phyloP scores from a whole-genome alignment of 2,888 invertebrate genomes.

The Toxonevra muliebris region DNA sequence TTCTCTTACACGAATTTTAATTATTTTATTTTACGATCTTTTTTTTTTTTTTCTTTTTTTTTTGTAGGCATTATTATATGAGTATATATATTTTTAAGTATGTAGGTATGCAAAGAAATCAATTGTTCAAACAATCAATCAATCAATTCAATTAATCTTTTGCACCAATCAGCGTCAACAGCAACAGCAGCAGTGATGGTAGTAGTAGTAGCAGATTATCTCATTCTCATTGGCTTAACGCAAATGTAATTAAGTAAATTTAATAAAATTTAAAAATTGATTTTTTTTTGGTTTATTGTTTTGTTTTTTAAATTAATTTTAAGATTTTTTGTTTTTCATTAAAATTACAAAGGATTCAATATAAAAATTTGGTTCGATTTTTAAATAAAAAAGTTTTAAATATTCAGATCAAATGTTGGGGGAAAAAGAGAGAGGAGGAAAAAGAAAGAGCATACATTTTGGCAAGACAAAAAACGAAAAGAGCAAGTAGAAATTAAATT shows the following conservation, averaged over 20 bases:
- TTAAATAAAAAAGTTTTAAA: too few species aligned
- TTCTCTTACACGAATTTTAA: too few species aligned
- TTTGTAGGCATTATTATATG: background rate
- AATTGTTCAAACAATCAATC: too few species aligned
- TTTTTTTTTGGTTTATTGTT: too few species aligned
- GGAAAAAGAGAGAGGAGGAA: too few species aligned
- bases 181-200: constrained; percentile 61
- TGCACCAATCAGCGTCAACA: constrained; percentile 40
- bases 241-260: constrained; percentile 57
- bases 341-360: constrained; percentile 19
- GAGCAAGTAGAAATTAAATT: constrained; percentile 20
- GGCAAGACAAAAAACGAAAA: constrained; percentile 39
- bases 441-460: too few species aligned
- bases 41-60: constrained; percentile 27
- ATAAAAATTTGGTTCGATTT: too few species aligned
- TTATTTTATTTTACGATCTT: constrained; percentile 6
- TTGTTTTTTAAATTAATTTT: too few species aligned
- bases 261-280: constrained; percentile 43
- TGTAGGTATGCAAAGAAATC: background rate
- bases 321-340: constrained; percentile 30
- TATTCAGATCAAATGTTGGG: too few species aligned
- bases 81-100: background rate
- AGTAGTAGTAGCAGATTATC: constrained; percentile 63
- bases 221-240: constrained; percentile 64
- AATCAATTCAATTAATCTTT: constrained; percentile 1